Base-by-base conservation (phyloP, 2,113 vertebrate species). In the Ictalurus furcatus region DNA sequence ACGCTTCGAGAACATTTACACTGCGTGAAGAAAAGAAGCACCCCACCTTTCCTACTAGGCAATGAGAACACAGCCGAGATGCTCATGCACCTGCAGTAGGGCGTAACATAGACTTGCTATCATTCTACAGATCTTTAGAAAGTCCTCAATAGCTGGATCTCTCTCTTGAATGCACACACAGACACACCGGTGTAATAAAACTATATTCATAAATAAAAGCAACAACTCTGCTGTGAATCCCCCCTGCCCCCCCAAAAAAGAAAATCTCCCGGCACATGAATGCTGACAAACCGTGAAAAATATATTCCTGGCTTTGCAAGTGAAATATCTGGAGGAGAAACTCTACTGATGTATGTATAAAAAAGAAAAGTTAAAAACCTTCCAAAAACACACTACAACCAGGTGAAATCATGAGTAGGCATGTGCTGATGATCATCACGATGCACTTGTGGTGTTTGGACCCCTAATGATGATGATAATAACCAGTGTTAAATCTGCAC, bases 171-270 rank as follows among this genome's bases (percentile, higher is more conserved):
- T 17, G 19, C 37, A 65, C 86, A 88, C 91, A 90, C 52, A 37
- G 87, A 89, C 89, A 89, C 63, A 76, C 54, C 44, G 30, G n/a
- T 23, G 52, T 90, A 89, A 97, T 97, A 97, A 97, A 98, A 97
- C 96, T 97, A 97, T 97, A 96, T 97, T 97, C 97, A 98, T 97
- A 98, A 98, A 98, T 97, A 96, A 97, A 97, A 97, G 95, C 92
- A 93, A 93, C 83, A 91, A 94, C 93, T 93, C 92, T 94, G 92
- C 91, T 93, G 92, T 90, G 92, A 94, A 93, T 30, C 1, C 23
- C 5, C 48, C 25, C 17, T 7, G 44, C 44, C 2, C 28, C 28
- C 6, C 28, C 28, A 9, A 93, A 95, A 94, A 95, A 94, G 40
- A 44, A 92, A 90, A 91, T 91, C 90, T 91, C 94, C 96, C 92